A percentile compares a stretch with the other conserved stretches of the same genome.
Conservation (phyloP, 2,888 invertebrate species). For the Phlogophora meticulosa region DNA sequence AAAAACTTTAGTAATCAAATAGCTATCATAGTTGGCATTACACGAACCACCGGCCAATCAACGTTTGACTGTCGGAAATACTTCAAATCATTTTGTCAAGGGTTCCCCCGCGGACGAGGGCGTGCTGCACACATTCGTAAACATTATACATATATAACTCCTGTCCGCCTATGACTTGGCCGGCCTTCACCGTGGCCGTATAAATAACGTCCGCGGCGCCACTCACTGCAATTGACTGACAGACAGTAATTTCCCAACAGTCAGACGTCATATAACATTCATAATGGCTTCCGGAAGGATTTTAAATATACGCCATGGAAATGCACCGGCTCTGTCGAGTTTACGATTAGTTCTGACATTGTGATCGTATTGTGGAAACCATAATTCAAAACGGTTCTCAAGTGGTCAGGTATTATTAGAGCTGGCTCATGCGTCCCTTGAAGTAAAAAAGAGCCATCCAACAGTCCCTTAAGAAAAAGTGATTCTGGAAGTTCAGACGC, state of each 20-base stretch:
- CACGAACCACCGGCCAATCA: conserved; percentile 19
- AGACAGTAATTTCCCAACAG: conserved; percentile 66
- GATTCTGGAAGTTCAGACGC: conserved; percentile 12
- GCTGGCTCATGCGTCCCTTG: conserved; percentile 34
- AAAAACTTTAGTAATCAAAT: conserved; percentile 4
- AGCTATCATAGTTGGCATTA: neutral
- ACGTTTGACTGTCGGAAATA: conserved; percentile 9
- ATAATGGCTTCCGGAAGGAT: conserved; percentile 76
- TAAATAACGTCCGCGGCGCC: conserved; percentile 62
- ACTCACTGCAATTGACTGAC: conserved; percentile 61
- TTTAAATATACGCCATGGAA: conserved; percentile 72
- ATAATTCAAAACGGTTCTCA: conserved; percentile 57
- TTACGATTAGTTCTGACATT: conserved; percentile 62
- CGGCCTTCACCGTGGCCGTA: conserved; percentile 50
- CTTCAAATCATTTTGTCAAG: conserved; percentile 17
- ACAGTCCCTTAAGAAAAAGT: conserved; percentile 16
- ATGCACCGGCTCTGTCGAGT: conserved; percentile 65
- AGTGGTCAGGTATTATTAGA: conserved; percentile 53
- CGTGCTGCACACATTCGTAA: conserved; percentile 51
- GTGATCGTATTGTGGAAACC: conserved; percentile 57
- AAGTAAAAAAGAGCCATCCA: conserved; percentile 25
- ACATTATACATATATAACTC: conserved; percentile 63
- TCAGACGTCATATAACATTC: conserved; percentile 74
- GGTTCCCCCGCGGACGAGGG: conserved; percentile 32
- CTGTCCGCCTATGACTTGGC: conserved; percentile 52